Evolutionary conservation across 2,888 invertebrate species (phyloP).

Genomic region (Homarus gammarus): DNA sequence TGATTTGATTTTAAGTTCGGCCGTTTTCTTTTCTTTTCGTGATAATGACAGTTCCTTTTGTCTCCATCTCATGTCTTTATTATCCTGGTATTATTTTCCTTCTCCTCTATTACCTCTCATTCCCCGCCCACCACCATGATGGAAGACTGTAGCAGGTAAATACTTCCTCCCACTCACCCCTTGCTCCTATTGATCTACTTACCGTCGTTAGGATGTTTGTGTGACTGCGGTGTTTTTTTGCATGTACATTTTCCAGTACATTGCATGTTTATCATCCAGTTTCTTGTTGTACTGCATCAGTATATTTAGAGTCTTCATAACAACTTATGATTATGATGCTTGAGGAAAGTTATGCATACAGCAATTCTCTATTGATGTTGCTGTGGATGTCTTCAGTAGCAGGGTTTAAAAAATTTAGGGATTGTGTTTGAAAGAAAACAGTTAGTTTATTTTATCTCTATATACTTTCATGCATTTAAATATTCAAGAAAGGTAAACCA

Average conservation of each 20-base stretch:
- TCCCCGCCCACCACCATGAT: slow-evolving; percentile 54
- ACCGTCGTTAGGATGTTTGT: neutral
- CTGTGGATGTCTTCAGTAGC: too few species aligned
- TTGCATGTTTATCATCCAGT: too few species aligned
- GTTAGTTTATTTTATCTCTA: too few species aligned
- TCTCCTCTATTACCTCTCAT: slow-evolving; percentile 57
- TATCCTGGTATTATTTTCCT: slow-evolving; percentile 63
- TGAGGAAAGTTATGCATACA: too few species aligned
- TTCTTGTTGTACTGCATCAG: too few species aligned
- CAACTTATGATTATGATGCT: too few species aligned
- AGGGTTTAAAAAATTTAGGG: too few species aligned
- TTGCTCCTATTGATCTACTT: neutral
- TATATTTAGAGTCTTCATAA: too few species aligned
- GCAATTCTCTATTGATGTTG: too few species aligned
- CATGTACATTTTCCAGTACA: neutral
- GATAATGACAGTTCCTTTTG: slow-evolving; percentile 16
- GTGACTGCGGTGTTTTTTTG: neutral
- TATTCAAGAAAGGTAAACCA: too few species aligned
- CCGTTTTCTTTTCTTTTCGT: slow-evolving; percentile 47
- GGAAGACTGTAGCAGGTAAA: slow-evolving; percentile 67
- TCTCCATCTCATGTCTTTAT: slow-evolving; percentile 35
- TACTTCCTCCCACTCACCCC: neutral
- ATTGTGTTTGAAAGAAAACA: too few species aligned
- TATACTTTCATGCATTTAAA: too few species aligned
- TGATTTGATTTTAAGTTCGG: slow-evolving; percentile 54